These are phyloP conservation scores for Lethrus apterus DNA, from an alignment of 1,140 invertebrate species.

Conservation along the genomic window DNA sequence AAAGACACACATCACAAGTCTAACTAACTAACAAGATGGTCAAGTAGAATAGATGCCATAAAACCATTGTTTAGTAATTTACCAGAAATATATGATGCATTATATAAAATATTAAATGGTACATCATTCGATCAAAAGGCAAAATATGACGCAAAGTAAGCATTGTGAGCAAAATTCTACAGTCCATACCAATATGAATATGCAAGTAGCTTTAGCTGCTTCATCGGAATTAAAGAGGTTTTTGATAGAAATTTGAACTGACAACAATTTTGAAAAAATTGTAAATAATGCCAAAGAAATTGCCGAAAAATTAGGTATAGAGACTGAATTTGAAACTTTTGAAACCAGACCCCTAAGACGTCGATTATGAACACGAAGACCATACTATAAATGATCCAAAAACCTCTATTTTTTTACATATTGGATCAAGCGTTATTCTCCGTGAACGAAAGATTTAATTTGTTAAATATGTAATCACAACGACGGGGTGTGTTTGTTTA, in stretches of 20 bases:
- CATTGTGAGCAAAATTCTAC: slow-evolving; percentile 16
- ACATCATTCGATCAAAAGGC: slow-evolving; percentile 9
- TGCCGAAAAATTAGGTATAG: slow-evolving; percentile 17
- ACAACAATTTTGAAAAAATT: slow-evolving; percentile 19
- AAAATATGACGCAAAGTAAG: slow-evolving; percentile 18
- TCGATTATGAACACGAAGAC: no score
- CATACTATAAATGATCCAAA: no score
- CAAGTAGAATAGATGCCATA: slow-evolving; percentile 27
- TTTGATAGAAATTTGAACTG: slow-evolving; percentile 18
- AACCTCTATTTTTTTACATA: no score
- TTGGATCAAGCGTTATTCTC: slow-evolving; percentile 15
- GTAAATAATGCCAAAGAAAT: slow-evolving; percentile 19
- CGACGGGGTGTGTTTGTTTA: background rate
- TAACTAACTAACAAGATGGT: slow-evolving; percentile 34
- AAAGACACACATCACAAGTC: slow-evolving; percentile 24
- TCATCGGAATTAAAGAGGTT: slow-evolving; percentile 15
- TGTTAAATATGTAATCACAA: slow-evolving; percentile 15
- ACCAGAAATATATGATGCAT: slow-evolving; percentile 22
- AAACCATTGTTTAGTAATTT: slow-evolving; percentile 23
- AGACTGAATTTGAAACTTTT: no score
- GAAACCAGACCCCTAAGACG: no score
- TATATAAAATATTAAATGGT: slow-evolving; percentile 18
- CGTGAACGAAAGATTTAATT: slow-evolving; percentile 17
- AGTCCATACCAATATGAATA: slow-evolving; percentile 16
- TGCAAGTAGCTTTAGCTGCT: slow-evolving; percentile 14